phyloP scores from a whole-genome alignment of 2,888 invertebrate genomes.

The Coremacera marginata region DNA sequence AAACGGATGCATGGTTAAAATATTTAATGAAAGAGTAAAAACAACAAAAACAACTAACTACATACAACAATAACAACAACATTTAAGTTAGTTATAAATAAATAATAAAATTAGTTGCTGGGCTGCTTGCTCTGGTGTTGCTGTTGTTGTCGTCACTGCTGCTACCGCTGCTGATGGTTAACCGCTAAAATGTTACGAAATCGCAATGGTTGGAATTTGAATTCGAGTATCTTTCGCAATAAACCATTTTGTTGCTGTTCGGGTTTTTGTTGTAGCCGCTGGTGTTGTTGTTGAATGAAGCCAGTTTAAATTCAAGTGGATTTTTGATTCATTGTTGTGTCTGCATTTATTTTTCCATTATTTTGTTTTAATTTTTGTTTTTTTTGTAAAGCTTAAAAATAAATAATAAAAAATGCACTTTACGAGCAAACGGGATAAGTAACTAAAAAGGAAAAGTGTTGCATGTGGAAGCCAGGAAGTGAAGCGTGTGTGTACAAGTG shows the following conservation, averaged over 20 bases:
- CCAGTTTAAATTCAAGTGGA: not conserved
- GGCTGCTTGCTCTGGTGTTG: not conserved
- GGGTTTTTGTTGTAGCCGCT: constrained; percentile 5
- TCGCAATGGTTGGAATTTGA: constrained; percentile 29
- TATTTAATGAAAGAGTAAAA: constrained; percentile 10
- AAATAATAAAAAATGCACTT: constrained; percentile 23
- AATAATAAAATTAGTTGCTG: not conserved
- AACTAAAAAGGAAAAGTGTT: constrained; percentile 22
- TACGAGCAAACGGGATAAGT: not conserved
- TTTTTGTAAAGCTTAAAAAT: not conserved
- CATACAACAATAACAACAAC: not conserved
- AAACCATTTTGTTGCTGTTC: constrained; percentile 11
- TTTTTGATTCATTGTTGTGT: constrained; percentile 18
- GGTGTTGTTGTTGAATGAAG: not conserved
- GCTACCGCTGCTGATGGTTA: not conserved
- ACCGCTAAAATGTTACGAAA: constrained; percentile 33
- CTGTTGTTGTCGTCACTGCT: not conserved
- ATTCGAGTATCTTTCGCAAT: constrained; percentile 28
- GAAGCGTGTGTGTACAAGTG: constrained; percentile 13
- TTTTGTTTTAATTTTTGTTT: not conserved
- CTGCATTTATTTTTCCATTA: constrained; percentile 12
- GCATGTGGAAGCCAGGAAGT: constrained; percentile 4
- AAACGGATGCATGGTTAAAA: not conserved
- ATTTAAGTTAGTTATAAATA: constrained; percentile 9
- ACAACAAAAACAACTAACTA: not conserved